These are phyloP conservation scores for Galbula dea DNA, from an alignment of 2,113 vertebrate genomes.

Conservation along the genomic window DNA sequence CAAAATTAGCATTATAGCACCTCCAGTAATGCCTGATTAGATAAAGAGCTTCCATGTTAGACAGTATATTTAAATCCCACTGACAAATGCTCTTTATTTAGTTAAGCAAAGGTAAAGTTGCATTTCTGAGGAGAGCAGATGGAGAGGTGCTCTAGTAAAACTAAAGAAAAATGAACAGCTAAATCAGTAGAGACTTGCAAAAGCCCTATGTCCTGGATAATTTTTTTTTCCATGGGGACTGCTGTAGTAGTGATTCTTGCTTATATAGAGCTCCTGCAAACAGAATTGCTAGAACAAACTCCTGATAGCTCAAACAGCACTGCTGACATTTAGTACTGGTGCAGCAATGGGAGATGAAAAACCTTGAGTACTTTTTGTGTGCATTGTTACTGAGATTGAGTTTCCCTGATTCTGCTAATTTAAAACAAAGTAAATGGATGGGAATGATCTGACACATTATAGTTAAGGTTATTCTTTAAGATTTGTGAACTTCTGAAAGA, in stretches of 20 bases:
- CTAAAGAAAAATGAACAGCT: slow-evolving; percentile 30
- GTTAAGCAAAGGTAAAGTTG: slow-evolving; percentile 47
- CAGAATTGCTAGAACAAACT: neutral
- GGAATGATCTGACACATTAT: neutral
- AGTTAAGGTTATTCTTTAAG: slow-evolving; percentile 40
- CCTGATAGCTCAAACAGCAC: neutral
- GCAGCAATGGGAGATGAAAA: slow-evolving; percentile 5
- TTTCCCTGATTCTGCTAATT: neutral
- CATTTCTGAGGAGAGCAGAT: neutral
- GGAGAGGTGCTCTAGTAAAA: neutral
- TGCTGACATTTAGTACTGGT: slow-evolving; percentile 17
- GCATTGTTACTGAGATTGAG: slow-evolving; percentile 21
- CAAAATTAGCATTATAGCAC: slow-evolving; percentile 67
- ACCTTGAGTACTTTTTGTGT: neutral
- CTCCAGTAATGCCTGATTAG: slow-evolving; percentile 76
- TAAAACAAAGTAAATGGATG: neutral
- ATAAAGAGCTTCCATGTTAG: slow-evolving; percentile 44
- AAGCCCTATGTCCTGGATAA: neutral
- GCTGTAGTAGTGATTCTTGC: slow-evolving; percentile 41
- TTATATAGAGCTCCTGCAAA: neutral
- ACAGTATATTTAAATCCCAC: slow-evolving; percentile 62
- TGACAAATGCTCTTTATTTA: slow-evolving; percentile 58
- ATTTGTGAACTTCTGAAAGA: slow-evolving; percentile 39
- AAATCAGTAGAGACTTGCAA: neutral
- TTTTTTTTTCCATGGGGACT: neutral